Evolutionary conservation across 2,797 vertebrate genomes (phyloP).

Genomic region (Sebastiscus tertius): DNA sequence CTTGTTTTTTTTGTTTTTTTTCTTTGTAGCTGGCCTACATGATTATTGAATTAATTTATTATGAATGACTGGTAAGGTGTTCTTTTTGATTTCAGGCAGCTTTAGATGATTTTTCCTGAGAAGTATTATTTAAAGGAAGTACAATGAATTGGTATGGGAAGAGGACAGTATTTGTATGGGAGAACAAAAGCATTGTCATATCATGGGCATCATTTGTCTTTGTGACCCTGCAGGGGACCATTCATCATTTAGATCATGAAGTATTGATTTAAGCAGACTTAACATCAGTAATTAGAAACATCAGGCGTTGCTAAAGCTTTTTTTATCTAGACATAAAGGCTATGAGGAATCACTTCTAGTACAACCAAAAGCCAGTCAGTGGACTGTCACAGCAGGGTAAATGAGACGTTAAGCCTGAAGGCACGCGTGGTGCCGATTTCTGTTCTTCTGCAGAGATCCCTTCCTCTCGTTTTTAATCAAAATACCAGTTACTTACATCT

Average conservation of each 20-base stretch:
- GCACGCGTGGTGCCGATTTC: conserved; percentile 19
- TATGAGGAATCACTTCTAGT: conserved; percentile 28
- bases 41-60: conserved; percentile 93
- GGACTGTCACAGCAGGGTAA: conserved; percentile 50
- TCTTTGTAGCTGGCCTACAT: conserved; percentile 99
- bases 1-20: conserved; percentile 53
- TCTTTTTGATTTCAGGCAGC: conserved; percentile 81
- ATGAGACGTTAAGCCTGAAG: conserved; percentile 25
- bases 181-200: conserved; percentile 57
- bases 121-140: conserved; percentile 78
- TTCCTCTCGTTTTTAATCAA: conserved; percentile 52
- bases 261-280: conserved; percentile 39
- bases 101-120: conserved; percentile 76
- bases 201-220: conserved; percentile 25
- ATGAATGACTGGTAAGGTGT: conserved; percentile 83
- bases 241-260: conserved; percentile 34
- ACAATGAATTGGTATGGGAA: conserved; percentile 63
- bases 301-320: conserved; percentile 18
- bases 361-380: conserved; percentile 34
- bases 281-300: conserved; percentile 20
- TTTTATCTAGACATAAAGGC: neutral
- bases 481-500: conserved; percentile 57
- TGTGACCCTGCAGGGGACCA: conserved; percentile 47
- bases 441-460: conserved; percentile 41
- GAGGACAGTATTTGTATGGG: conserved; percentile 65